Conservation (phyloP, 2,113 vertebrate species). For the Chionis minor region DNA sequence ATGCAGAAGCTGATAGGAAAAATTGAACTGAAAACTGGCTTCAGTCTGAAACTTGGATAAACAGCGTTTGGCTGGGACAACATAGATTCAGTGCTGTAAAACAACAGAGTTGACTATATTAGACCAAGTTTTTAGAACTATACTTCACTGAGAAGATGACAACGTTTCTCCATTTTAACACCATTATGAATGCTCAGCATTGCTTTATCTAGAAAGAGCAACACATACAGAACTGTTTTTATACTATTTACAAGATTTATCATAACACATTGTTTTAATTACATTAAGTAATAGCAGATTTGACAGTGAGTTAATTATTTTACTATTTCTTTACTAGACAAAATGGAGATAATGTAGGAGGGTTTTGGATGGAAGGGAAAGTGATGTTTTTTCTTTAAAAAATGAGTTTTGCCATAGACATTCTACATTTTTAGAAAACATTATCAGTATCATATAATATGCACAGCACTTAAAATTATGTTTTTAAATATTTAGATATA, state of each 20-base stretch:
- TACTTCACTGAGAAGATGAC: not conserved
- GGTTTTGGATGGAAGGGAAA: rapidly evolving
- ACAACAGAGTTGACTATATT: not conserved
- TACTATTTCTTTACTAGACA: not conserved
- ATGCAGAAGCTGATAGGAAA: not conserved
- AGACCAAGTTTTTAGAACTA: not conserved
- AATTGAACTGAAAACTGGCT: not conserved
- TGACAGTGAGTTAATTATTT: not conserved
- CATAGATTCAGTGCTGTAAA: not conserved
- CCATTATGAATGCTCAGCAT: not conserved
- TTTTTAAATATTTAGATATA: not conserved
- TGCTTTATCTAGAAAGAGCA: not conserved
- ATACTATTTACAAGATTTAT: not conserved
- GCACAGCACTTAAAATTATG: not conserved
- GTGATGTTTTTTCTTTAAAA: not conserved
- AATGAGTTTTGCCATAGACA: not conserved
- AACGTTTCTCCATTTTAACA: not conserved
- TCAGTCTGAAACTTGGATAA: not conserved
- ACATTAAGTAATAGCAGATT: not conserved
- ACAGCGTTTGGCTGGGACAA: not conserved
- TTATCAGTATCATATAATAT: not conserved
- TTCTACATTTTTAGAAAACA: not conserved
- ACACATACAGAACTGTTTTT: not conserved
- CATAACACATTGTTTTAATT: not conserved
- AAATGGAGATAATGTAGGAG: rapidly evolving